Evolutionary conservation across 1,140 invertebrate genomes (phyloP), one percentile per base, ranked within the genome.

Genomic region (Thereuonema tuberculata): DNA sequence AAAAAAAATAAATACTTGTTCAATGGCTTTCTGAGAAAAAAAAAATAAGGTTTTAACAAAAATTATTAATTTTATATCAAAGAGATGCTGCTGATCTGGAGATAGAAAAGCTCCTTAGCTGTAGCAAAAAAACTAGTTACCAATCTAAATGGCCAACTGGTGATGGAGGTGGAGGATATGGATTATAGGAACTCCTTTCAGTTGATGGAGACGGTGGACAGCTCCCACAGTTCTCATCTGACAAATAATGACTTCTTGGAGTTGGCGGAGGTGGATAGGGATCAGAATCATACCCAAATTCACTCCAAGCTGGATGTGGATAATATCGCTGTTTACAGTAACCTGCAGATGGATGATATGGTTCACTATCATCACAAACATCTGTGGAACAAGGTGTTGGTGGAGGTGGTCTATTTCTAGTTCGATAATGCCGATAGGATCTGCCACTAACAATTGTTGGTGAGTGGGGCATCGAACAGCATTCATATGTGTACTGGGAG

Each of bases 311-410:
- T 17, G 50, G 46, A 2, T 60, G 70, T 27, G 61, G 47, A 29
- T 63, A 61, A 31, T 65, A 62, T 15, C 31, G 57, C 17, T 28
- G 47, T 17, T 58, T 55, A 48, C 37, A 53, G 20, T 59, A 37
- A 37, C 17, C 20, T 23, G 50, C 21, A 26, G 31, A 27, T 31
- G 23, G 26, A 26, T 24, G 54, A 26, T 63, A 74, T 26, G 73
- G 70, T 63, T 75, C 74, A 63, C 72, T 73, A 61, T 93, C 90
- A 67, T 93, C 88, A 71, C 87, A 92, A 14, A 93, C 86, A 70
- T 95, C 92, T 1, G 93, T 95, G 64, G 88, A 90, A 71, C 90
- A 94, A 0, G 93, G 92, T 5, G 92, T 95, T 2, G 91, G 91
- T 1, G 90, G 91, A 20, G 92, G 92, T 1, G 89, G 89, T 64